Evolutionary conservation across 37 sponge, comb jelly and placozoan species (phyloP), one percentile per base, ranked within the genome.

Genomic region (Tethya wilhelma): DNA sequence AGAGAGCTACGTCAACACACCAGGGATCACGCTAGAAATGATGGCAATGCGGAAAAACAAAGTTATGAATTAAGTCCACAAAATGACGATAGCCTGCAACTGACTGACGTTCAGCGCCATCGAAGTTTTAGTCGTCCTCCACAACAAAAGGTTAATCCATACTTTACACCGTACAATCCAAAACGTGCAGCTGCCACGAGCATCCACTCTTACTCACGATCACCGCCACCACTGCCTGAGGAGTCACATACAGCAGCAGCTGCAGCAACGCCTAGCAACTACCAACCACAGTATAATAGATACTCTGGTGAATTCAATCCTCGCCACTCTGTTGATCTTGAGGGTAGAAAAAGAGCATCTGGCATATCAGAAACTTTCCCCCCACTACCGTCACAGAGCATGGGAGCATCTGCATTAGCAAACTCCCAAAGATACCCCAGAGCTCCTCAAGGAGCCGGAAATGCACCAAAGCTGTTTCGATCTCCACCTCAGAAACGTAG

Each of bases 371-470:
- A 67, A 8, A 67, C 38, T 17, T 67, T 36, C 39, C 67, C 67
- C 17, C 39, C 33, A 8, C 67, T 17, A 6, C 19, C 32, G 39
- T 6, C 5, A 19, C 4, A 25, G 14, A 67, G 38, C 29, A 31
- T 7, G 11, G 4, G 33, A 20, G 38, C 39, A 4, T 20, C 14
- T 37, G 8, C 67, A 4, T 38, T 67, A 32, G 8, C 33, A 11
- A 67, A 34, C 12, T 67, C 67, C 19, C 63, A 14, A n/a, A 14
- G 22, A 12, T 67, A 67, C 39, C 67, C 67, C 8, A 4, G 39
- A 31, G 39, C 67, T 17, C 67, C 67, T 37, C 67, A 67, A 38
- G 67, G 67, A 8, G 67, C 67, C 9, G 29, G 25, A 12, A 60
- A 60, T 31, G 33, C 67, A 8, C 67, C 67, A 25, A 67, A 17